These are phyloP conservation scores for Leptinotarsa undecemlineata DNA, from an alignment of 1,140 invertebrate genomes.

Conservation along the genomic window DNA sequence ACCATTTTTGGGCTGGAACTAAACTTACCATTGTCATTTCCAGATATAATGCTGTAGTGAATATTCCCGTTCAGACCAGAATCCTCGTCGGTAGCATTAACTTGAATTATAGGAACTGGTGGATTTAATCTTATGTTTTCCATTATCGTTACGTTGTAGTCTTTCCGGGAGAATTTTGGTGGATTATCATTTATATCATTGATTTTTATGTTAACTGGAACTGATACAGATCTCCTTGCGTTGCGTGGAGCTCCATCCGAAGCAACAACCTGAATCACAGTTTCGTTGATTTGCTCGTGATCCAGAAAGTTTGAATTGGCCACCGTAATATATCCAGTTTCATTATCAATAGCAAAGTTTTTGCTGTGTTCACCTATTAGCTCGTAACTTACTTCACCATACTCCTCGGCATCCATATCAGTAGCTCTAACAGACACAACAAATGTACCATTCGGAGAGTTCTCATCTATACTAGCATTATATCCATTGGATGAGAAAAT, in stretches of 20 bases:
- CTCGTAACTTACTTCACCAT: constrained; percentile 75
- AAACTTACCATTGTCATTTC: constrained; percentile 64
- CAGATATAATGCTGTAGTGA: constrained; percentile 71
- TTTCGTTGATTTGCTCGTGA: constrained; percentile 71
- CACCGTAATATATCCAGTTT: constrained; percentile 79
- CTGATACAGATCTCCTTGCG: constrained; percentile 68
- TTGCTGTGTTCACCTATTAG: constrained; percentile 73
- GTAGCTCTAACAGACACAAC: constrained; percentile 66
- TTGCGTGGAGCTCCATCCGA: constrained; percentile 75
- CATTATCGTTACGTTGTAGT: constrained; percentile 77
- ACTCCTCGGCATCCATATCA: constrained; percentile 72
- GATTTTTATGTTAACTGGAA: constrained; percentile 79
- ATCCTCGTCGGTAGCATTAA: constrained; percentile 78
- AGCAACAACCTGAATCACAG: constrained; percentile 78
- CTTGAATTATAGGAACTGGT: constrained; percentile 77
- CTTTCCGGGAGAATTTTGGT: constrained; percentile 74
- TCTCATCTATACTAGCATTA: constrained; percentile 73
- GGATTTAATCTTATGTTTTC: constrained; percentile 80
- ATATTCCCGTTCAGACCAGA: constrained; percentile 75
- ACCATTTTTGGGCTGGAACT: no score
- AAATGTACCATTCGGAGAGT: constrained; percentile 69
- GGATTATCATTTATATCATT: constrained; percentile 83
- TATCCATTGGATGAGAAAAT: constrained; percentile 72
- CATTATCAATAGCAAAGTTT: constrained; percentile 72
- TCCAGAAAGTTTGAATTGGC: constrained; percentile 75